Conservation (phyloP, 2,888 invertebrate genomes). For the Perdita meconis region DNA sequence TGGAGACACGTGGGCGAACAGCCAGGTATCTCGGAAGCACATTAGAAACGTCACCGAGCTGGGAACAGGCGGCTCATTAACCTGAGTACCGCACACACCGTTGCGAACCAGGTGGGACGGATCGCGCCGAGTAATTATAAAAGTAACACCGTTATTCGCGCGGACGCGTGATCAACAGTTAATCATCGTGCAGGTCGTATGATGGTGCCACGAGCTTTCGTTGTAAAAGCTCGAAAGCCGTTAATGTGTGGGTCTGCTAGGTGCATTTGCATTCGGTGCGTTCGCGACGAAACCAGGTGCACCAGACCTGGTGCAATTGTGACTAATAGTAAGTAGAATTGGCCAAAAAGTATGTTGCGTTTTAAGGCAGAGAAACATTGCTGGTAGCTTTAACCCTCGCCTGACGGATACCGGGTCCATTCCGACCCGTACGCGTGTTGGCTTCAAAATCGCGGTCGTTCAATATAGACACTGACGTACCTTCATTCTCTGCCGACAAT, state of each 20-base stretch:
- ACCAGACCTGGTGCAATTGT: no score
- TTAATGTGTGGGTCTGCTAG: no score
- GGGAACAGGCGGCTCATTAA: slow-evolving; percentile 64
- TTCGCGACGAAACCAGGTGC: no score
- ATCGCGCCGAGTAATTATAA: slow-evolving; percentile 47
- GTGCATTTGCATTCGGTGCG: background rate
- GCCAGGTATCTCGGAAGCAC: slow-evolving; percentile 69
- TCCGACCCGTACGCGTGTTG: no score
- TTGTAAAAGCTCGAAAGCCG: background rate
- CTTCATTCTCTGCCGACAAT: no score
- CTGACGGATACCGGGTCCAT: no score
- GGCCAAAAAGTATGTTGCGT: no score
- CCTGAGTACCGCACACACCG: slow-evolving; percentile 55
- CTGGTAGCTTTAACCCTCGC: no score
- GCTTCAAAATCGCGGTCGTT: no score
- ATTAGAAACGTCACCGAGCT: slow-evolving; percentile 63
- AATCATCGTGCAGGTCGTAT: slow-evolving; percentile 5
- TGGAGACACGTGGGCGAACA: slow-evolving; percentile 67
- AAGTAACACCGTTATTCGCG: slow-evolving; percentile 44
- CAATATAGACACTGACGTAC: no score
- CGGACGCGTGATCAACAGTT: slow-evolving; percentile 1
- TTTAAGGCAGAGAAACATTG: no score
- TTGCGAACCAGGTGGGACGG: slow-evolving; percentile 43
- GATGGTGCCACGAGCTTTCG: background rate
- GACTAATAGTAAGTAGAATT: no score